Percentiles rank a stretch among this genome's conserved stretches.
These are phyloP conservation scores for Quadroppia sp. DNA, from an alignment of 2,888 invertebrate genomes.

Conservation along the genomic window DNA sequence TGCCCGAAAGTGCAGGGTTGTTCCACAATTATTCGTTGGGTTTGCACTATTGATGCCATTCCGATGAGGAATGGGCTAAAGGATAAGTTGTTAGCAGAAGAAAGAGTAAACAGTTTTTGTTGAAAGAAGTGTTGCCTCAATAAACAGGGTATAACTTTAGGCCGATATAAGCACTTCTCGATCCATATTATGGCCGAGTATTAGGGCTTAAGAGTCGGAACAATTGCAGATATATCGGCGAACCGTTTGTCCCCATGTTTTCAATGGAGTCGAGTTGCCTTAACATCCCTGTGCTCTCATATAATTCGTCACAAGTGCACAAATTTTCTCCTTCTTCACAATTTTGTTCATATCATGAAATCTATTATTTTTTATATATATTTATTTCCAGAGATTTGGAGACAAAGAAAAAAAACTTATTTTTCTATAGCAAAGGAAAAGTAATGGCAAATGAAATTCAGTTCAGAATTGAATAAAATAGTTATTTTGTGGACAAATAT, in stretches of 20 bases:
- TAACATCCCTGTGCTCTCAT: background rate
- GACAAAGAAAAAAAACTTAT: background rate
- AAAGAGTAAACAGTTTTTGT: background rate
- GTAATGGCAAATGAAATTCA: background rate
- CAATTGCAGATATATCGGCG: background rate
- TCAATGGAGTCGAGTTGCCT: too few relatives aligned
- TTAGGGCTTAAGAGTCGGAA: background rate
- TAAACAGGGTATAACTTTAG: constrained; percentile 9
- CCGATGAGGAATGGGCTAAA: background rate
- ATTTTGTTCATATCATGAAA: background rate
- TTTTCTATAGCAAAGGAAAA: background rate
- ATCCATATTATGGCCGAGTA: constrained; percentile 4
- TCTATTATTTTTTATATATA: background rate
- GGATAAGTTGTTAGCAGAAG: background rate
- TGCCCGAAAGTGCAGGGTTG: too few relatives aligned
- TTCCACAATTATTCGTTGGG: background rate
- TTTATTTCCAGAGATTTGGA: background rate
- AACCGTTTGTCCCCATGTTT: background rate
- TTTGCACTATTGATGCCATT: background rate
- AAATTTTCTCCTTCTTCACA: background rate
- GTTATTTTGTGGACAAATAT: background rate
- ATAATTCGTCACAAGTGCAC: background rate
- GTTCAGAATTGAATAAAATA: background rate
- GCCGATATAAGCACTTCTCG: background rate
- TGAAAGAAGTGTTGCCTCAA: background rate